Evolutionary conservation across 2,797 vertebrate species (phyloP), one percentile per base, ranked within the genome.

Genomic region (Oreonectes daqikongensis): DNA sequence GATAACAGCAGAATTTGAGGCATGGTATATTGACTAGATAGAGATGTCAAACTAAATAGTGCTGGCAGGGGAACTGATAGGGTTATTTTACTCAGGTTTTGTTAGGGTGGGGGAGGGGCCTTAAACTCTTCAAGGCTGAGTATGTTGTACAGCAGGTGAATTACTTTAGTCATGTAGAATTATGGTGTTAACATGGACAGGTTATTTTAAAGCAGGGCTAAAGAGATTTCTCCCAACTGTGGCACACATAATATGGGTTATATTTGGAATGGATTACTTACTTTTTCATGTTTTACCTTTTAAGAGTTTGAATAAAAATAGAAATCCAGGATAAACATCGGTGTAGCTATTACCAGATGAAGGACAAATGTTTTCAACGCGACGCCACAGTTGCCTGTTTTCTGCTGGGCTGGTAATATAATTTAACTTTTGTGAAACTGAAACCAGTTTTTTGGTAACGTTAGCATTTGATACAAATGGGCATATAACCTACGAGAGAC

Each of bases 1-100:
- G 68, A 86, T 78, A 52, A 86, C 71, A 82, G 84, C 17, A 22
- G 53, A 83, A 82, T 87, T 77, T 83, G 72, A 74, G 44, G 59
- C 72, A 72, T 67, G 12, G 52, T 59, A 71, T 75, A 69, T 60
- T 32, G 28, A 26, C 18, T 48, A 81, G 80, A 87, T 84, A 84
- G 77, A 71, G 67, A 69, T 85, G 76, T 86, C 85, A 87, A 18
- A 9, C 60, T 74, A 14, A 80, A 79, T 80, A 81, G 81, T 77
- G 70, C 69, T 81, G 82, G 81, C 65, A 70, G 61, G 71, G 26
- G 52, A 80, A 14, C n/a, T 78, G 64, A 61, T 76, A 44, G 75
- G 40, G 42, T 42, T 79, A 5, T 60, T 22, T 66, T 71, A 14
- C 59, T 70, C 46, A 53, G 68, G 72, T 30, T 76, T 53, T 77